phyloP scores from a whole-genome alignment of 2,113 vertebrate genomes.

The Cavia porcellus region DNA sequence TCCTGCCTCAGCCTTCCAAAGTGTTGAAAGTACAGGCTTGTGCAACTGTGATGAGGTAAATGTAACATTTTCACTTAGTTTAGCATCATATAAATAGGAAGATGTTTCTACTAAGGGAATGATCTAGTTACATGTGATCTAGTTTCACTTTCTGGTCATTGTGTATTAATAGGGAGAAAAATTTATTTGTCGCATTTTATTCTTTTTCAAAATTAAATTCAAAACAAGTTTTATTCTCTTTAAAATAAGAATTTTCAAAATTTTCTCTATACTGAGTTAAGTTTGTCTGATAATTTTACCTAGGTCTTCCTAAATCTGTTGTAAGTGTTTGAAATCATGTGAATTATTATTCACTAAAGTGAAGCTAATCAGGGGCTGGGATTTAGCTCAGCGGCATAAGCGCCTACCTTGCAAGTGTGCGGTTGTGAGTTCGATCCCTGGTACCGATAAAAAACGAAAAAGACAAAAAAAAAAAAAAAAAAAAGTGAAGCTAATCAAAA shows the following conservation, averaged over 20 bases:
- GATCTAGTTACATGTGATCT: neutral
- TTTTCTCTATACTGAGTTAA: neutral
- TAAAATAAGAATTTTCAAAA: neutral
- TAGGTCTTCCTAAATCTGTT: neutral
- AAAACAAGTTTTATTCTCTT: neutral
- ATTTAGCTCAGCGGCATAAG: too few species aligned
- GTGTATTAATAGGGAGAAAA: neutral
- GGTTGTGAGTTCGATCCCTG: too few species aligned
- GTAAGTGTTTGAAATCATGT: neutral
- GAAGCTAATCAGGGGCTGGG: neutral
- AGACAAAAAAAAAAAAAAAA: too few species aligned
- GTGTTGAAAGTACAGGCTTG: neutral
- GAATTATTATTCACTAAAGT: neutral
- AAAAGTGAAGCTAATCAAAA: neutral
- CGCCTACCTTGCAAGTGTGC: too few species aligned
- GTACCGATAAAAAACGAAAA: too few species aligned
- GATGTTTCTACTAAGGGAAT: neutral
- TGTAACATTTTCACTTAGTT: neutral
- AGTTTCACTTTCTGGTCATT: neutral
- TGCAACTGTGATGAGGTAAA: neutral
- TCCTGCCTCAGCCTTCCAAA: neutral
- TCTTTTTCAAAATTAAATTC: neutral
- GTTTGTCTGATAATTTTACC: slow-evolving; percentile 10
- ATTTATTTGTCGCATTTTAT: neutral
- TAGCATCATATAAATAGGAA: neutral